Conservation (phyloP, 2,113 vertebrate genomes). For the Prinia subflava region DNA sequence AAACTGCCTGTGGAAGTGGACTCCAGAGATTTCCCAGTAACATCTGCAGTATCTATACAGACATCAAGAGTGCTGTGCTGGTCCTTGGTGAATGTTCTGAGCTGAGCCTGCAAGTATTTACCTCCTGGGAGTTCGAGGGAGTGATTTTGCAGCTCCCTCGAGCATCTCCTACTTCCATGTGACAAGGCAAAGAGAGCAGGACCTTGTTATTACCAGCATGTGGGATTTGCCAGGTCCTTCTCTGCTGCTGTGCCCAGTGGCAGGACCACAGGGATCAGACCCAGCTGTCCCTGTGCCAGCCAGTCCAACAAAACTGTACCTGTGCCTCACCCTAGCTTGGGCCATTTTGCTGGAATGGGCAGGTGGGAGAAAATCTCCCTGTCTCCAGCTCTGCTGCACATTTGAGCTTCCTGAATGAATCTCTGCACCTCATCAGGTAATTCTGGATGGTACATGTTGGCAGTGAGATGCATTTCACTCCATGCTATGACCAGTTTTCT, state of each 20-base stretch:
- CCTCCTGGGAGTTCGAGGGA: not conserved
- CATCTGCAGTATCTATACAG: not conserved
- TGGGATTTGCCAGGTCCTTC: not conserved
- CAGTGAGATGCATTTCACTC: not conserved
- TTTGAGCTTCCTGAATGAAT: not conserved
- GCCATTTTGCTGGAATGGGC: not conserved
- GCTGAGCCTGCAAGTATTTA: not conserved
- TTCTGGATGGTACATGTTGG: not conserved
- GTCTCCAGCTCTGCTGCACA: not conserved
- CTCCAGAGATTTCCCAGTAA: not conserved
- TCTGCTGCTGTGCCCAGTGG: not conserved
- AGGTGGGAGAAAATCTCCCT: not conserved
- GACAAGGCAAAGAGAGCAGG: not conserved
- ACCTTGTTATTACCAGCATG: not conserved
- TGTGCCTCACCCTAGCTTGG: not conserved
- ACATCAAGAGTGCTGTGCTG: too few species aligned
- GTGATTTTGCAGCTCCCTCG: not conserved
- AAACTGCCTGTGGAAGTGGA: not conserved
- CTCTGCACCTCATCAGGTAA: not conserved
- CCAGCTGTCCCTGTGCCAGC: not conserved
- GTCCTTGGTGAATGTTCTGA: not conserved
- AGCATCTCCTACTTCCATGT: fast-evolving
- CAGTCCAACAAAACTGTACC: not conserved
- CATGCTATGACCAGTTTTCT: fast-evolving
- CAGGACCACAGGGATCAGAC: not conserved